Conservation (phyloP, 1,140 invertebrate species). For the Stegodyphus mimosarum region DNA sequence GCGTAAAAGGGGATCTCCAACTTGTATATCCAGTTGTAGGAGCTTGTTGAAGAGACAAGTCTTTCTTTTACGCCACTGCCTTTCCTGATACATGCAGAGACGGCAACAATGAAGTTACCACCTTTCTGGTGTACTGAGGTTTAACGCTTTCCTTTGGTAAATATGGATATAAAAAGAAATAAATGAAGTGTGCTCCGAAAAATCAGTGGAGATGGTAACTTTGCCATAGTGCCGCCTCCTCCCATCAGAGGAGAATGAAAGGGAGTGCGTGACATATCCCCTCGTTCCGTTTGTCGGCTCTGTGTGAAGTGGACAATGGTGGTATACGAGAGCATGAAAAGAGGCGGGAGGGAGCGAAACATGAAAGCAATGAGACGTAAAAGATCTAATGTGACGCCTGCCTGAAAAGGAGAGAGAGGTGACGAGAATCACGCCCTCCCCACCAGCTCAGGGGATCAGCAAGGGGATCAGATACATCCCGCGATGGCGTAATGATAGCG, state of each 20-base stretch:
- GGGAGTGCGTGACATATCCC: constrained; percentile 25
- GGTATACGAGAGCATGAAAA: background rate
- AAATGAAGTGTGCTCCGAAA: background rate
- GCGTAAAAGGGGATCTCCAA: background rate
- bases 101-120: background rate
- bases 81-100: too few species aligned
- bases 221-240: background rate
- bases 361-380: constrained; percentile 32
- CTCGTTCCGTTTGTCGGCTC: constrained; percentile 7
- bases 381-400: constrained; percentile 37
- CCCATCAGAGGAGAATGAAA: background rate
- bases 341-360: background rate
- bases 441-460: background rate
- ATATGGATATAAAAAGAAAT: too few species aligned
- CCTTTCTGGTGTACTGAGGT: background rate
- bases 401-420: constrained; percentile 3
- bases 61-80: too few species aligned
- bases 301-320: constrained; percentile 52
- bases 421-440: constrained; percentile 14
- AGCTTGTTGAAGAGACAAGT: too few species aligned
- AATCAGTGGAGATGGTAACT: background rate
- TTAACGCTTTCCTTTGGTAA: background rate
- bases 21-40: background rate
- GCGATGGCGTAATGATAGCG: constrained; percentile 53
- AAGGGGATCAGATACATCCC: background rate